Conservation (phyloP, 2,888 invertebrate genomes). For the Agrochola circellaris region DNA sequence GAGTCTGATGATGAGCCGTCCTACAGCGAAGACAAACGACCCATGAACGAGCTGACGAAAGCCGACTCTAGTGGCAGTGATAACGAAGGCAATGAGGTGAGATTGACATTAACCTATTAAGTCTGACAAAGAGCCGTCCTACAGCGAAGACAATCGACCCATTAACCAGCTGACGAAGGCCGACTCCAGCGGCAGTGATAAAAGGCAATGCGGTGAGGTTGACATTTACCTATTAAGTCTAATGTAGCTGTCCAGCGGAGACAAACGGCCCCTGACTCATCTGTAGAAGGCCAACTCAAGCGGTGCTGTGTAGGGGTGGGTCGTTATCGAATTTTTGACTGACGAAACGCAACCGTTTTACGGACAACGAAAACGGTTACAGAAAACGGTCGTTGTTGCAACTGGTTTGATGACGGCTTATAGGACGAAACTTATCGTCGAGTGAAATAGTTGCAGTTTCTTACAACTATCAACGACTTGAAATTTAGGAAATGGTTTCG, state of each 20-base stretch:
- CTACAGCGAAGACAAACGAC: constrained; percentile 84
- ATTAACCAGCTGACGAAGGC: constrained; percentile 90
- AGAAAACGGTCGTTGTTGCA: too few species aligned
- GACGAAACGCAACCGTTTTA: too few species aligned
- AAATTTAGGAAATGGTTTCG: too few species aligned
- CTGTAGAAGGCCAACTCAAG: constrained; percentile 87
- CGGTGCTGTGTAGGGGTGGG: constrained; percentile 87
- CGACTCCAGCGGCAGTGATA: constrained; percentile 90
- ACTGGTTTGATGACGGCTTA: too few species aligned
- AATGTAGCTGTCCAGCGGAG: too few species aligned
- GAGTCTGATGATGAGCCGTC: constrained; percentile 73
- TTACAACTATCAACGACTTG: too few species aligned
- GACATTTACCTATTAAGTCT: constrained; percentile 73
- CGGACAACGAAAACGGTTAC: too few species aligned
- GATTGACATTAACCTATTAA: neutral
- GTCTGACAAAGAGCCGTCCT: constrained; percentile 71
- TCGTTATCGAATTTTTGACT: too few species aligned
- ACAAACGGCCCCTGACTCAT: constrained; percentile 86
- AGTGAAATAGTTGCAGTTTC: too few species aligned
- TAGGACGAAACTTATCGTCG: too few species aligned
- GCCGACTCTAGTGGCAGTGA: constrained; percentile 91
- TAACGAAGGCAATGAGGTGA: constrained; percentile 84
- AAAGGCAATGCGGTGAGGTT: constrained; percentile 82
- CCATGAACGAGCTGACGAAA: constrained; percentile 89
- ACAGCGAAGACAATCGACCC: constrained; percentile 85